phyloP scores from a whole-genome alignment of 2,797 vertebrate genomes.

The Thripadectes ignobilis region DNA sequence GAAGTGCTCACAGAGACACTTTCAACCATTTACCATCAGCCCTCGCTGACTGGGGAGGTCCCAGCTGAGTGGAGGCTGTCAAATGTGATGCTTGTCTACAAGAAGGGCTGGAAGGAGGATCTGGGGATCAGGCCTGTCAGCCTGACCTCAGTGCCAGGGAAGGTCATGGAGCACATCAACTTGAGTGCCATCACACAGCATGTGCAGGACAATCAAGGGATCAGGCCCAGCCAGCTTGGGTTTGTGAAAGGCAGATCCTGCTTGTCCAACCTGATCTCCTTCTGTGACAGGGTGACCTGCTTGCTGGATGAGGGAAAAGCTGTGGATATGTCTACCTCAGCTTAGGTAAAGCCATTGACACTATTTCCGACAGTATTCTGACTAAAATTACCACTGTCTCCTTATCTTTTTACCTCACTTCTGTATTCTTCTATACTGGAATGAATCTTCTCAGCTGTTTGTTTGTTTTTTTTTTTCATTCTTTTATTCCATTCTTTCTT shows the following conservation, averaged over 20 bases:
- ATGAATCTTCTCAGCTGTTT: not conserved
- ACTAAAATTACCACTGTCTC: not conserved
- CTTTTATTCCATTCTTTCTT: not conserved
- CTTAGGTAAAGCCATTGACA: not conserved
- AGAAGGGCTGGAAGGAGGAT: not conserved
- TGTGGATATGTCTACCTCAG: not conserved
- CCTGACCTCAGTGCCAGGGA: not conserved
- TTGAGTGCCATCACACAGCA: accelerated
- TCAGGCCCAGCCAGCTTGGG: not conserved
- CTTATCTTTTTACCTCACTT: not conserved
- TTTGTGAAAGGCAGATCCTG: not conserved
- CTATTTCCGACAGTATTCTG: not conserved
- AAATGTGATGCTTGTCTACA: not conserved
- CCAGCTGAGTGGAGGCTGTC: not conserved
- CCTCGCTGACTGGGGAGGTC: not conserved
- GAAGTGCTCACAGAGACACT: not conserved
- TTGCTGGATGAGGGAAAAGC: not conserved
- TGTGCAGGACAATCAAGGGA: accelerated
- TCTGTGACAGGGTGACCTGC: not conserved
- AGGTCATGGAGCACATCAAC: not conserved
- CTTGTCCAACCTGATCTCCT: not conserved
- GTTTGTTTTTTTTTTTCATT: not conserved
- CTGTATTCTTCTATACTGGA: not conserved
- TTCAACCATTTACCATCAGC: not conserved
- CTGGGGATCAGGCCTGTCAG: not conserved